These are phyloP conservation scores for Etheostoma perlongum DNA, from an alignment of 2,797 vertebrate species.

Conservation along the genomic window DNA sequence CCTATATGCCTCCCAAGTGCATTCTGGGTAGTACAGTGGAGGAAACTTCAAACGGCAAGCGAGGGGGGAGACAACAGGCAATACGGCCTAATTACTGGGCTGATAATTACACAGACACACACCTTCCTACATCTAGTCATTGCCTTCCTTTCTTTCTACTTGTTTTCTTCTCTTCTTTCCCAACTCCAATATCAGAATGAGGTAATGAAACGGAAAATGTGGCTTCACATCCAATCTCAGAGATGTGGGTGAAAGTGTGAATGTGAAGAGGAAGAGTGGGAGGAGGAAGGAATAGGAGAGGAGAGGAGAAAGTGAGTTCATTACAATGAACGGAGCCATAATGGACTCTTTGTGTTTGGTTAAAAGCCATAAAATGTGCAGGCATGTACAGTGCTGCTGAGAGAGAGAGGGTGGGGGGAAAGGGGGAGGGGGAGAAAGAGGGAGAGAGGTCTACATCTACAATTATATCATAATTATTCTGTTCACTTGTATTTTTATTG, in stretches of 20 bases:
- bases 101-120: slow-evolving; percentile 46
- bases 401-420: neutral
- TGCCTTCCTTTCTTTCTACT: neutral
- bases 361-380: slow-evolving; percentile 81
- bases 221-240: slow-evolving; percentile 24
- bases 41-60: slow-evolving; percentile 66
- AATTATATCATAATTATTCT: no score
- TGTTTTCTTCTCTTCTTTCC: neutral
- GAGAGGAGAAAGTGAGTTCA: slow-evolving; percentile 59
- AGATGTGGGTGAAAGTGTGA: slow-evolving; percentile 60
- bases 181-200: slow-evolving; percentile 22
- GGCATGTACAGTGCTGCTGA: slow-evolving; percentile 61
- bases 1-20: slow-evolving; percentile 56
- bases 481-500: no score
- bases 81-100: slow-evolving; percentile 65
- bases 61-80: slow-evolving; percentile 23
- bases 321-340: slow-evolving; percentile 67
- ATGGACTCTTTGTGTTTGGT: slow-evolving; percentile 82
- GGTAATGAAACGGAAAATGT: slow-evolving; percentile 58
- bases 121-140: slow-evolving; percentile 3
- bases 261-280: slow-evolving; percentile 47
- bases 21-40: slow-evolving; percentile 60
- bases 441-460: no score
- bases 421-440: no score
- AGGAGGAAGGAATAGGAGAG: slow-evolving; percentile 30